phyloP scores from a whole-genome alignment of 2,113 vertebrate genomes.

The Sorex fumeus region DNA sequence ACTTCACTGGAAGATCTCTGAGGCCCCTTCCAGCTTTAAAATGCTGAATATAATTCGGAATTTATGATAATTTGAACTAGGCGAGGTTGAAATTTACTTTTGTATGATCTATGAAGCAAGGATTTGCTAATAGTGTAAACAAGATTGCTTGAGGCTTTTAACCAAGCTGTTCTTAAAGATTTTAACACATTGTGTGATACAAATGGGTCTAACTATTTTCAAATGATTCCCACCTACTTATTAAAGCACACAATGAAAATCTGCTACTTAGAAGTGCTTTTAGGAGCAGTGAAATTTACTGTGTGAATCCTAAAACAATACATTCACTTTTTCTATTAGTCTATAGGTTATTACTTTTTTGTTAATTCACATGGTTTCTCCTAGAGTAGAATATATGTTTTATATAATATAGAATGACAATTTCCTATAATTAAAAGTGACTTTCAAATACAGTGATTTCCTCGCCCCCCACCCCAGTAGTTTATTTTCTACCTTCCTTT shows the following conservation, averaged over 20 bases:
- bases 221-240: constrained; percentile 72
- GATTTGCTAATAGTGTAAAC: constrained; percentile 85
- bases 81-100: constrained; percentile 84
- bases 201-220: constrained; percentile 76
- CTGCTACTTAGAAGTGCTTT: constrained; percentile 68
- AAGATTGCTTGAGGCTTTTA: constrained; percentile 84
- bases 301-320: constrained; percentile 67
- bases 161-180: constrained; percentile 82
- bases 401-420: background rate
- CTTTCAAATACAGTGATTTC: background rate
- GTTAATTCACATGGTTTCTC: constrained; percentile 56
- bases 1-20: constrained; percentile 79
- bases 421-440: constrained; percentile 63
- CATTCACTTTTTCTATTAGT: constrained; percentile 55
- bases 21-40: constrained; percentile 81
- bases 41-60: constrained; percentile 83
- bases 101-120: constrained; percentile 82
- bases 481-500: background rate
- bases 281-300: constrained; percentile 65
- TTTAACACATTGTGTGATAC: constrained; percentile 80
- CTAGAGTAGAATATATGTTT: constrained; percentile 13
- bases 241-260: constrained; percentile 67
- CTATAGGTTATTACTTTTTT: constrained; percentile 28
- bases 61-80: constrained; percentile 83
- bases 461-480: background rate